A percentile compares a stretch with the other conserved stretches of the same genome.
Evolutionary conservation across 2,888 invertebrate species (phyloP).

Genomic region (Macaria notata): DNA sequence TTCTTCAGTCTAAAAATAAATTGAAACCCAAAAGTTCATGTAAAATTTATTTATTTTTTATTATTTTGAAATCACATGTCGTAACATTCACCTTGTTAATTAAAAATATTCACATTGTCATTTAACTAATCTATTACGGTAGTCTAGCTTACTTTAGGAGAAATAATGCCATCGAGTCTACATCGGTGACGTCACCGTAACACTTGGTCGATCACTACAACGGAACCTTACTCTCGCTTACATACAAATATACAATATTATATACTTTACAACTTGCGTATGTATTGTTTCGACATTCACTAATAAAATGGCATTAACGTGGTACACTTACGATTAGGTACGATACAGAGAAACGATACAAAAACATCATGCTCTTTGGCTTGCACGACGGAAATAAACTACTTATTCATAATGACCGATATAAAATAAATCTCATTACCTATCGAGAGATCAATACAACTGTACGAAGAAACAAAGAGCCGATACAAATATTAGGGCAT

Average conservation of each 20-base stretch:
- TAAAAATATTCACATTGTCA: slow-evolving; percentile 86
- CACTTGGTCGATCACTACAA: slow-evolving; percentile 78
- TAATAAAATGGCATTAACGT: slow-evolving; percentile 79
- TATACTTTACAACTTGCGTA: slow-evolving; percentile 68
- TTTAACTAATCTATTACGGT: slow-evolving; percentile 84
- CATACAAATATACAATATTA: slow-evolving; percentile 80
- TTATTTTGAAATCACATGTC: slow-evolving; percentile 85
- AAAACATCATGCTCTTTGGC: slow-evolving; percentile 82
- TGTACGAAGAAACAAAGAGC: slow-evolving; percentile 59
- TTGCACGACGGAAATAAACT: slow-evolving; percentile 77
- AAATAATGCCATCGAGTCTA: slow-evolving; percentile 81
- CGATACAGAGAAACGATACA: slow-evolving; percentile 74
- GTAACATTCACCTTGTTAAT: slow-evolving; percentile 85
- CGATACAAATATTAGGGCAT: slow-evolving; percentile 30
- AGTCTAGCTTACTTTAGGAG: slow-evolving; percentile 81
- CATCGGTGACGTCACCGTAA: slow-evolving; percentile 64
- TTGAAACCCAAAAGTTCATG: slow-evolving; percentile 58
- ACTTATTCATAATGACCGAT: slow-evolving; percentile 51
- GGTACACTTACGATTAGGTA: slow-evolving; percentile 73
- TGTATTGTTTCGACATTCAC: slow-evolving; percentile 71
- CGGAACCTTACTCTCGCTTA: slow-evolving; percentile 70
- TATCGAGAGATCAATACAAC: slow-evolving; percentile 73
- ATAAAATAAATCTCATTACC: slow-evolving; percentile 65
- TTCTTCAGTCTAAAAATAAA: no score
- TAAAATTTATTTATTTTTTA: slow-evolving; percentile 84